phyloP scores from a whole-genome alignment of 2,113 vertebrate genomes.

The Piprites chloris region DNA sequence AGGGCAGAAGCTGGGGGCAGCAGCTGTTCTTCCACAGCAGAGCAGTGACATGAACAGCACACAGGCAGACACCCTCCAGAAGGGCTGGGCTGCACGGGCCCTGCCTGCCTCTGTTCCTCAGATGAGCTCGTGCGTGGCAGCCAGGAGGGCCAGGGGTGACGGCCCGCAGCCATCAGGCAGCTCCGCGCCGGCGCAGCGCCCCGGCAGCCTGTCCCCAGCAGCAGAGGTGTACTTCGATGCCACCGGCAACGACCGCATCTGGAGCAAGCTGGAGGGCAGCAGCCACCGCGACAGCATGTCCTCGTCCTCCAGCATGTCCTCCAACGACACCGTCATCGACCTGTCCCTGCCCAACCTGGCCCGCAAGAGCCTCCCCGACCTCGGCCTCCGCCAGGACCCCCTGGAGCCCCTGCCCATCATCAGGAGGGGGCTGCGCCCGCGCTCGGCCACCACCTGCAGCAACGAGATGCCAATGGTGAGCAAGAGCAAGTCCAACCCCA shows the following conservation, averaged over 20 bases:
- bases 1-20: not conserved
- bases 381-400: constrained; percentile 38
- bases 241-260: constrained; percentile 83
- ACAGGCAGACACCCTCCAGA: not conserved
- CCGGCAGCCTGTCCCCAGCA: constrained; percentile 61
- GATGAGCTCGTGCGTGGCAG: not conserved
- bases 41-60: not conserved
- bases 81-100: not conserved
- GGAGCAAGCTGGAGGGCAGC: constrained; percentile 85
- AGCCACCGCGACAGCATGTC: constrained; percentile 86
- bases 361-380: constrained; percentile 76
- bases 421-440: constrained; percentile 43
- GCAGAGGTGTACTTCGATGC: constrained; percentile 82
- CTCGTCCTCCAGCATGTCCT: constrained; percentile 92
- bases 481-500: constrained; percentile 94
- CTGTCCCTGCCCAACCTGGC: constrained; percentile 85
- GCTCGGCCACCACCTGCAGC: not conserved
- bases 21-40: not conserved
- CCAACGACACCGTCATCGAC: constrained; percentile 91
- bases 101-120: not conserved
- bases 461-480: constrained; percentile 56
- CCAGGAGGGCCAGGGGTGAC: constrained; percentile 77
- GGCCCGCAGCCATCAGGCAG: constrained; percentile 60
- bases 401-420: constrained; percentile 49
- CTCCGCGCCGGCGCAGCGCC: not conserved